Evolutionary conservation across 1,140 invertebrate genomes (phyloP), one percentile per base, ranked within the genome.

Genomic region (Dreissena polymorpha): DNA sequence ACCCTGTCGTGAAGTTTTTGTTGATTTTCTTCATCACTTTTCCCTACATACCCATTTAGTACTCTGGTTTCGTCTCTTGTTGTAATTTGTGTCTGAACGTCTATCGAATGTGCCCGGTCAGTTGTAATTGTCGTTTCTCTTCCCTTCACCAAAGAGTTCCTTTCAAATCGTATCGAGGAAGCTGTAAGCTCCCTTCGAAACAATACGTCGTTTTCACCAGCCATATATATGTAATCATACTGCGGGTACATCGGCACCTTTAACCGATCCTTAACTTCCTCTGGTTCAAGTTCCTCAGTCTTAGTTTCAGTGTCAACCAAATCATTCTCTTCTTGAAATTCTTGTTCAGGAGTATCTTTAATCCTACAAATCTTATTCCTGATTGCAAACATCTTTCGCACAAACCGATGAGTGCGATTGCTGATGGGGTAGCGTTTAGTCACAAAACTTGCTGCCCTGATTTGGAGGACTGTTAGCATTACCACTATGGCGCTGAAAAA

Each of bases 401-500:
- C 53, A 55, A 55, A 18, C 18, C 12, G 12, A 12, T 55, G 53
- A 18, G 18, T 55, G 12, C 18, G 12, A 12, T 18, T 12, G 12
- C 12, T 12, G 18, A 60, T 63, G 6, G 72, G 57, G 39, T 75
- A 75, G 14, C 51, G 53, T 51, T 53, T 50, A 50, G 21, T 16
- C 29, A 10, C n/a, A 25, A 77, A 49, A 39, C 29, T 68, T 3
- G 50, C n/a, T 3, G 51, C 63, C 39, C 67, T n/a, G 12, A 79
- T 60, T 60, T 79, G 76, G 5, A 79, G 16, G 0, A 70, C 67
- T 12, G 18, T 25, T 3, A 79, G 25, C 1, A 70, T 57, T n/a
- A 70, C 18, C 8, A 51, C 64, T 16, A 79, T 18, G n/a, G 65
- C 67, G 13, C 65, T 79, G 7, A 79, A 10, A 25, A 79, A 51